phyloP scores from a whole-genome alignment of 2,888 invertebrate genomes.

The Brachypalpus laphriformis region DNA sequence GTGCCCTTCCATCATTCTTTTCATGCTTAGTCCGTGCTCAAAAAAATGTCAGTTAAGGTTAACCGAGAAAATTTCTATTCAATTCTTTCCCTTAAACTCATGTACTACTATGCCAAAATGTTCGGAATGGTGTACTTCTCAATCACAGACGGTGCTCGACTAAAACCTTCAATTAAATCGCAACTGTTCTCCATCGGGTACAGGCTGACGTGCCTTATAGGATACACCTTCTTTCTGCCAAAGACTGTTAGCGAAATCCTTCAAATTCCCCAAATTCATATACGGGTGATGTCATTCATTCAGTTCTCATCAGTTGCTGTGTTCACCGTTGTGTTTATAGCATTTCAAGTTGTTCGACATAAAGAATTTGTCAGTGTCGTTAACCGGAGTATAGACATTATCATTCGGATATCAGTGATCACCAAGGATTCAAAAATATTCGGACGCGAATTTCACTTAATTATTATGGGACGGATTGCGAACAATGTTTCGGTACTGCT shows the following conservation, averaged over 20 bases:
- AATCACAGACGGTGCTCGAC: background rate
- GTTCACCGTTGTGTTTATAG: background rate
- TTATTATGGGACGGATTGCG: background rate
- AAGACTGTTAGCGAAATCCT: background rate
- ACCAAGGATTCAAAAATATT: background rate
- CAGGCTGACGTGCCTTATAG: constrained; percentile 1
- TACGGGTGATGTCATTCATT: background rate
- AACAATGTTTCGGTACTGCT: background rate
- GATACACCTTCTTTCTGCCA: background rate
- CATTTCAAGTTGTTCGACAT: constrained; percentile 4
- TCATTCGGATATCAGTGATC: constrained; percentile 20
- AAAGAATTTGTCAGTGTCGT: background rate
- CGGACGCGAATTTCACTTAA: constrained; percentile 16
- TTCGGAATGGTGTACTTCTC: constrained; percentile 51
- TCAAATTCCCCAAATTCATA: background rate
- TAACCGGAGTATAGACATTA: constrained; percentile 15
- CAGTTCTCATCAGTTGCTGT: background rate
- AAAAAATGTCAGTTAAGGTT: constrained; percentile 36
- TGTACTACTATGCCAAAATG: constrained; percentile 53
- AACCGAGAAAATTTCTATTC: background rate
- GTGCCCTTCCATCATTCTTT: background rate
- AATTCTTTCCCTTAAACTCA: constrained; percentile 10
- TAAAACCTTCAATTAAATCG: background rate
- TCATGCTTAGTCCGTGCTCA: background rate
- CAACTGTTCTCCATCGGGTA: constrained; percentile 16